Base-by-base conservation (phyloP, 2,797 vertebrate genomes). In the Sebastes jordani region DNA sequence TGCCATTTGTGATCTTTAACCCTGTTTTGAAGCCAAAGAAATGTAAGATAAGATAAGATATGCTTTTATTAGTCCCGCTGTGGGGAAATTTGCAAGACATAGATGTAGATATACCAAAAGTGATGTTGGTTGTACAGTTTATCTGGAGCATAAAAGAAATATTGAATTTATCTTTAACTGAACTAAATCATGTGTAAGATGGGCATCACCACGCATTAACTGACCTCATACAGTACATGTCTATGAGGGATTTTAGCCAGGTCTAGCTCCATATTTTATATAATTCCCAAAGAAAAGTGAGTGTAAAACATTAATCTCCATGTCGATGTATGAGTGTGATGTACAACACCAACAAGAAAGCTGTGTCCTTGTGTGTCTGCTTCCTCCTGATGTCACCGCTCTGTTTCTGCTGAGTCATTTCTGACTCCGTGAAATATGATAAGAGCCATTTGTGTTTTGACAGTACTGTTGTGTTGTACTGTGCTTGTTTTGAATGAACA, bases 331-430 rank as follows among this genome's bases (percentile, higher is more conserved):
- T 1, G 4, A 27, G 6, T 4, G 2, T 23, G 23, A 42, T 36
- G 18, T 20, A 30, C 25, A 74, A 11, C 13, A 11, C 11, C 7
- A 61, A 25, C 2, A 23, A 54, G 23, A 23, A 66, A 76, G 30
- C 11, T 4, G n/a, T 20, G 54, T 6, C 29, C n/a, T 54, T 78
- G 5, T 7, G 4, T 46, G 4, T 64, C 22, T 23, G 5, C 23
- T 55, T n/a, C 22, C 7, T 36, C 4, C 52, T 55, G 3, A n/a
- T 7, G 32, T 22, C 16, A 4, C 6, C 7, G 4, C 1, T 63
- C 14, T 46, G 38, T 81, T 78, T 71, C 42, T 82, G 84, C 73
- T 46, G 66, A 86, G 73, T 82, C 79, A 88, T 72, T 59, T 34
- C 32, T 68, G 23, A 10, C 20, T 67, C 30, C 11, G 3, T 71